Conservation (phyloP, 2,888 invertebrate genomes). For the Synergus itoensis region DNA sequence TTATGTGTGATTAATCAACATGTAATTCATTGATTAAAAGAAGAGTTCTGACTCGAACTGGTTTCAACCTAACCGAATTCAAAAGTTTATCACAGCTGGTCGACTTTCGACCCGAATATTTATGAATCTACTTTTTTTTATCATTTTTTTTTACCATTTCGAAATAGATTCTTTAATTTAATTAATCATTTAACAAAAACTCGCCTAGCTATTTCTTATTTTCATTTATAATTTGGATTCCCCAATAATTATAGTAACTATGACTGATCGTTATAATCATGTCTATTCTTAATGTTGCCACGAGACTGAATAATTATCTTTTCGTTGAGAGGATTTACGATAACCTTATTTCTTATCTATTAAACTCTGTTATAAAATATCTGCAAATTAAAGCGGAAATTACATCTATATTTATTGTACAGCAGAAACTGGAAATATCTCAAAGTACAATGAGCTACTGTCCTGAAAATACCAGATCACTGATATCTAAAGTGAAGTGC, state of each 20-base stretch:
- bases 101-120: neutral
- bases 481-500: neutral
- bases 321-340: neutral
- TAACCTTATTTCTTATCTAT: neutral
- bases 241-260: neutral
- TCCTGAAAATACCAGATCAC: neutral
- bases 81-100: neutral
- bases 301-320: neutral
- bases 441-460: constrained; percentile 1
- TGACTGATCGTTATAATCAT: neutral
- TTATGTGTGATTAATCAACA: neutral
- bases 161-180: neutral
- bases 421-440: neutral
- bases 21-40: constrained; percentile 1
- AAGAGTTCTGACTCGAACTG: neutral
- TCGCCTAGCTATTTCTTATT: no score
- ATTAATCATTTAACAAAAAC: no score
- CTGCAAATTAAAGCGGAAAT: neutral
- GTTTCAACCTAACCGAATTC: neutral
- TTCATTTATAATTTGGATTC: neutral
- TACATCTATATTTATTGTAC: neutral
- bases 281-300: neutral
- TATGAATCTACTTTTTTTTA: neutral
- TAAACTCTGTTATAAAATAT: neutral
- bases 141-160: neutral